Evolutionary conservation across 2,797 vertebrate species (phyloP), one percentile per base, ranked within the genome.

Genomic region (Petrocephalus sullivani): DNA sequence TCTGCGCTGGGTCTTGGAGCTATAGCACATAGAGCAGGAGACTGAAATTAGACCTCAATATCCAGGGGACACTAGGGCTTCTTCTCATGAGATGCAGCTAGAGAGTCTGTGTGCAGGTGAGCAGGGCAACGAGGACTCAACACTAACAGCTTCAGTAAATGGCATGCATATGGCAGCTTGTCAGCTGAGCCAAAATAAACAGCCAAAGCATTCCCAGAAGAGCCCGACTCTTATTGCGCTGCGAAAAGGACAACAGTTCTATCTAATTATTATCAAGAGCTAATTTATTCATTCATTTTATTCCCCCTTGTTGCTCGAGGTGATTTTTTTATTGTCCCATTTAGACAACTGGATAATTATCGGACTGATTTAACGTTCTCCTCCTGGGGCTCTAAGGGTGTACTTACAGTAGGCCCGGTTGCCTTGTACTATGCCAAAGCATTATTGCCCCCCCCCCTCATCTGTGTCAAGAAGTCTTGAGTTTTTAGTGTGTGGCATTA

Each of bases 1-100:
- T 98, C 90, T 97, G 95, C 49, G 96, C 94, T 94, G 99, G 98
- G 94, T 99, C 98, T 95, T 99, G 96, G 67, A 96, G 94, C 96
- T 96, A 49, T 14, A 21, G 28, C 81, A 84, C n/a, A 83, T 19
- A 53, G 28, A 75, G 33, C 19, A 21, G 58, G 21, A 16, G 21
- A 86, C 91, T 19, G 56, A 86, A 37, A 46, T 56, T 58, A 85
- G 28, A 85, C 23, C 54, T 56, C 41, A 53, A 57, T 10, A 8
- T 54, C 21, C 53, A 85, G 28, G 75, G 21, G 28, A 54, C 12
- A 28, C 49, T 21, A 14, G 49, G 14, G 54, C 3, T 85, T 33
- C 67, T 33, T 16, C 81, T 53, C 81, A 51, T 53, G n/a, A 51
- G 10, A 28, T 21, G 23, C n/a, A 85, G 23, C 9, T 21, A 53